A percentile compares a stretch with the other conserved stretches of the same genome.
These are phyloP conservation scores for Drosophila sproati DNA, from an alignment of 1,140 invertebrate genomes.

Conservation along the genomic window DNA sequence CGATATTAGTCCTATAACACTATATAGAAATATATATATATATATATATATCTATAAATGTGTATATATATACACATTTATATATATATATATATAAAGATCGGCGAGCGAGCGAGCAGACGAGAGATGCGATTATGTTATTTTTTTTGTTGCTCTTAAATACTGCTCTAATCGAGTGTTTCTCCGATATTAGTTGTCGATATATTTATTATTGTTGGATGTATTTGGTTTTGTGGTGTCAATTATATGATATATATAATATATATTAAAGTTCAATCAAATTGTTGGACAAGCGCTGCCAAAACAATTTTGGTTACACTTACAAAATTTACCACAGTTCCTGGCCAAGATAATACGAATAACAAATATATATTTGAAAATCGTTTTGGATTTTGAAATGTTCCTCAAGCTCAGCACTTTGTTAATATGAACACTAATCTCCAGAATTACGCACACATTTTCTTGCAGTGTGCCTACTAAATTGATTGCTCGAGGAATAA, in stretches of 20 bases:
- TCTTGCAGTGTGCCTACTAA: neutral
- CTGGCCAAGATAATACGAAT: neutral
- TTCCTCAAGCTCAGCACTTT: slow-evolving; percentile 35
- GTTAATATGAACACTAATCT: neutral
- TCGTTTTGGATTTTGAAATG: slow-evolving; percentile 9
- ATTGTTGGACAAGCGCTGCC: slow-evolving; percentile 33
- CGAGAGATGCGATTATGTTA: slow-evolving; percentile 19
- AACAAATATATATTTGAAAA: neutral
- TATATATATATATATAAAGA: slow-evolving; percentile 3
- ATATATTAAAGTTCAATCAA: neutral
- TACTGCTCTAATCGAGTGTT: slow-evolving; percentile 2
- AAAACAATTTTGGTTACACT: slow-evolving; percentile 19
- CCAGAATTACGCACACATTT: slow-evolving; percentile 9
- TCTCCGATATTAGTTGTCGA: slow-evolving; percentile 14
- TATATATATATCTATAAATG: neutral
- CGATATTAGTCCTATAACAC: slow-evolving; percentile 40
- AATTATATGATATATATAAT: slow-evolving; percentile 30
- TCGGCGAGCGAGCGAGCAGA: slow-evolving; percentile 6
- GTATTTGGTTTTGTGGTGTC: slow-evolving; percentile 29
- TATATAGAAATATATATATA: slow-evolving; percentile 18
- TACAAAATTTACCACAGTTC: slow-evolving; percentile 5
- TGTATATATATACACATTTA: neutral
- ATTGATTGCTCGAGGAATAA: neutral
- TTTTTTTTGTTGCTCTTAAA: slow-evolving; percentile 37
- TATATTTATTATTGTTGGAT: slow-evolving; percentile 18